Conservation (phyloP, 2,888 invertebrate species). For the Amblyjoppa proteus region DNA sequence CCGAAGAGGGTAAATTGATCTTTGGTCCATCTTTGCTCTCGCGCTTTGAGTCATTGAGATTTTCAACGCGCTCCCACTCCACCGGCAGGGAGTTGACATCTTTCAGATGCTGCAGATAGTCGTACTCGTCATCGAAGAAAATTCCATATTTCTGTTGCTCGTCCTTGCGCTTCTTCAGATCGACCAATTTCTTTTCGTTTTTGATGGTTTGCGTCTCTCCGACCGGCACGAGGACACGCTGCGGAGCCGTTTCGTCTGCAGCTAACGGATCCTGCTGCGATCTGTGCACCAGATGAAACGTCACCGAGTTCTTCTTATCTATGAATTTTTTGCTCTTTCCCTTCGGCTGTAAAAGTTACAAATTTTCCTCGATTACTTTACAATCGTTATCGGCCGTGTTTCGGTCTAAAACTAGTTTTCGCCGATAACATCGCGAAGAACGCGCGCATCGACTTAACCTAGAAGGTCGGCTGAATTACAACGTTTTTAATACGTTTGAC, state of each 20-base stretch:
- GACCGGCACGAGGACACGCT: constrained; percentile 92
- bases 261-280: constrained; percentile 97
- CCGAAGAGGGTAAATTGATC: constrained; percentile 92
- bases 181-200: constrained; percentile 71
- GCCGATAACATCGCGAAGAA: neutral
- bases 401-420: neutral
- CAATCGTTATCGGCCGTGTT: neutral
- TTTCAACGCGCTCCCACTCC: constrained; percentile 86
- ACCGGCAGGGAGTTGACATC: constrained; percentile 87
- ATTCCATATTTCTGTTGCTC: constrained; percentile 95
- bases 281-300: constrained; percentile 96
- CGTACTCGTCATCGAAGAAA: constrained; percentile 97
- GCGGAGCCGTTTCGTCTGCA: constrained; percentile 95
- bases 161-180: constrained; percentile 87
- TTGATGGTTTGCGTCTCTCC: constrained; percentile 73
- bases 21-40: constrained; percentile 80
- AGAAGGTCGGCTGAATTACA: neutral
- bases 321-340: constrained; percentile 93
- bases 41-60: constrained; percentile 71
- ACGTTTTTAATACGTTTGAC: neutral
- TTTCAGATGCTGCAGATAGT: constrained; percentile 96
- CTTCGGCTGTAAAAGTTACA: constrained; percentile 86
- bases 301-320: constrained; percentile 95
- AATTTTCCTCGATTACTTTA: neutral
- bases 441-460: constrained; percentile 40